Percentiles rank a stretch among this genome's conserved stretches.
These are phyloP conservation scores for Muntiacus muntjak DNA, from an alignment of 2,113 vertebrate genomes.

Conservation along the genomic window DNA sequence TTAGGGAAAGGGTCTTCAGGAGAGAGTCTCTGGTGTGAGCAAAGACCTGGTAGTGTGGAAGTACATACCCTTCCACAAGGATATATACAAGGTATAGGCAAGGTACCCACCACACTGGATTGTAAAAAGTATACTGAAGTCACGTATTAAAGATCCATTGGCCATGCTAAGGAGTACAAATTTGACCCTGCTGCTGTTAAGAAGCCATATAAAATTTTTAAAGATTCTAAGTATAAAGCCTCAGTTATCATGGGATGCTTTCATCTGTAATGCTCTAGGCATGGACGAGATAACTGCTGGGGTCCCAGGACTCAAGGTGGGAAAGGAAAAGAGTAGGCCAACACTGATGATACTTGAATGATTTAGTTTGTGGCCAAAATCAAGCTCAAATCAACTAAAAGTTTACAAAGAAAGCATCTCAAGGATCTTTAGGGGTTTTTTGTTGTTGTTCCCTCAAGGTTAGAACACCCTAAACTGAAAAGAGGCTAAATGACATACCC, in stretches of 20 bases:
- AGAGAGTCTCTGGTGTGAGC: not conserved
- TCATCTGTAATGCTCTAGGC: not conserved
- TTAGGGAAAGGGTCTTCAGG: not conserved
- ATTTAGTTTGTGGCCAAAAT: constrained; percentile 30
- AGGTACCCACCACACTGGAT: not conserved
- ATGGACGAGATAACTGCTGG: not conserved
- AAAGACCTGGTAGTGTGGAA: not conserved
- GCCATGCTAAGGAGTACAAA: not conserved
- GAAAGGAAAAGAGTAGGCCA: not conserved
- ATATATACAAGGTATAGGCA: not conserved
- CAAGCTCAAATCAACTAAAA: constrained; percentile 18
- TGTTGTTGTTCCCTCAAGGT: constrained; percentile 14
- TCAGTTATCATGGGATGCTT: not conserved
- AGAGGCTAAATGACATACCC: not conserved
- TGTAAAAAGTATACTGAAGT: not conserved
- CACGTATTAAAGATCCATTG: not conserved
- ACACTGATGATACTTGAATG: not conserved
- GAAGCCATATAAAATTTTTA: constrained; percentile 11
- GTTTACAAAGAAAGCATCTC: constrained; percentile 13
- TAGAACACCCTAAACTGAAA: constrained; percentile 36
- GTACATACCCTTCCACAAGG: not conserved
- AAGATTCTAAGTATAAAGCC: not conserved
- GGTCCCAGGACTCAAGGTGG: not conserved
- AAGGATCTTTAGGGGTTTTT: not conserved
- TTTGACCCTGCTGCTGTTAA: constrained; percentile 2